A percentile compares a stretch with the other conserved stretches of the same genome.
phyloP scores from a whole-genome alignment of 2,797 vertebrate species.

The Coregonus ussuriensis region DNA sequence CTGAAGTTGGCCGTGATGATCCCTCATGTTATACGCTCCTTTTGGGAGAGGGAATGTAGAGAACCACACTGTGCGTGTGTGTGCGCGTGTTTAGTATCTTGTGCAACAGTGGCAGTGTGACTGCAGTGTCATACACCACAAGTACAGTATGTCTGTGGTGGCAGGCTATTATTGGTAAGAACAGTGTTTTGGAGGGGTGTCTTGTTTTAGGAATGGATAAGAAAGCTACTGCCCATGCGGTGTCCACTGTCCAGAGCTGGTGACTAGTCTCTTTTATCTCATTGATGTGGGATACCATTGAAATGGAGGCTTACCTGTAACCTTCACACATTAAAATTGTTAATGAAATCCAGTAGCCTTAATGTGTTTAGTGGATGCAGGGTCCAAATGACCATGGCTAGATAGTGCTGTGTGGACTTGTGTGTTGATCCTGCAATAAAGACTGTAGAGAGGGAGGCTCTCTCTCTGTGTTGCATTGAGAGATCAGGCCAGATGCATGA shows the following conservation, averaged over 20 bases:
- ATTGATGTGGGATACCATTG: not conserved
- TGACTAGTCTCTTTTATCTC: not conserved
- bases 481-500: constrained; percentile 32
- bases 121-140: constrained; percentile 57
- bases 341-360: no score
- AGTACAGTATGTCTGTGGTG: constrained; percentile 56
- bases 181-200: no score
- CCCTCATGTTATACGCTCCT: not conserved
- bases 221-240: no score
- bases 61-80: not conserved
- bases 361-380: not conserved
- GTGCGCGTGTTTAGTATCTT: constrained; percentile 36
- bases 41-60: not conserved
- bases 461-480: constrained; percentile 16
- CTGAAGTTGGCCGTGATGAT: not conserved
- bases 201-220: no score
- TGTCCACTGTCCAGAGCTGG: constrained; percentile 1
- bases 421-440: not conserved
- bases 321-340: no score
- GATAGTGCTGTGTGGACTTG: not conserved
- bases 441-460: no score
- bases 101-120: constrained; percentile 51
- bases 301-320: no score
- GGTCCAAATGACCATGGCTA: not conserved
- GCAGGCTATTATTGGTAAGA: not conserved